Conservation (phyloP, 2,888 invertebrate genomes). For the Netelia fuscicornis region DNA sequence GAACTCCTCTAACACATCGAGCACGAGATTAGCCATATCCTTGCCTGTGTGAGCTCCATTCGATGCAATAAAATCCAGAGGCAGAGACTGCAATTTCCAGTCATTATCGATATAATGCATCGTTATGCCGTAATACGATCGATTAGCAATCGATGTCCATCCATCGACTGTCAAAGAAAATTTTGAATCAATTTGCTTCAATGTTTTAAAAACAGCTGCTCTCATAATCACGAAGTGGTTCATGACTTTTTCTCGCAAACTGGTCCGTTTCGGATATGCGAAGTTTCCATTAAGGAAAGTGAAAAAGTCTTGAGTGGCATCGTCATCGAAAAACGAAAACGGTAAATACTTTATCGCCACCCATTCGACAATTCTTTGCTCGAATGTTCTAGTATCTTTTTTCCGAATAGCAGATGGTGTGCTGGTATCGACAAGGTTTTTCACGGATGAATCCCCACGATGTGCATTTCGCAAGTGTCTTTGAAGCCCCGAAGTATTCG, state of each 20-base stretch:
- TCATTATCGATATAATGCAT: slow-evolving; percentile 66
- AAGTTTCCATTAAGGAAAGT: slow-evolving; percentile 31
- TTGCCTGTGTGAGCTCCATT: slow-evolving; percentile 59
- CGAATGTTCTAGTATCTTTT: slow-evolving; percentile 8
- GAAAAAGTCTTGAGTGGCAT: slow-evolving; percentile 42
- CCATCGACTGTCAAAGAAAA: slow-evolving; percentile 68
- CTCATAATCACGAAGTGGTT: slow-evolving; percentile 31
- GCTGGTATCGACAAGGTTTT: background rate
- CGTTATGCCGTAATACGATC: slow-evolving; percentile 62
- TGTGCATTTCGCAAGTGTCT: slow-evolving; percentile 41
- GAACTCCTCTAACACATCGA: slow-evolving; percentile 43
- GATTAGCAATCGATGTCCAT: slow-evolving; percentile 58
- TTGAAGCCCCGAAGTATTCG: slow-evolving; percentile 47
- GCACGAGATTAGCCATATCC: slow-evolving; percentile 61
- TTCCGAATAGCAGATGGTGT: too few relatives aligned
- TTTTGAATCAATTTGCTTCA: slow-evolving; percentile 55
- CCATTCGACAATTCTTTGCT: slow-evolving; percentile 36
- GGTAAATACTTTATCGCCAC: slow-evolving; percentile 43
- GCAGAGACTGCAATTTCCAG: slow-evolving; percentile 67
- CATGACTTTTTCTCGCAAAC: slow-evolving; percentile 46
- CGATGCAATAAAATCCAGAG: slow-evolving; percentile 68
- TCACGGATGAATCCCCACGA: slow-evolving; percentile 14
- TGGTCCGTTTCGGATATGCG: slow-evolving; percentile 39
- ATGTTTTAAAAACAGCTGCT: slow-evolving; percentile 36
- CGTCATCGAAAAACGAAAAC: slow-evolving; percentile 39